Base-by-base conservation (phyloP, 2,797 vertebrate species). In the Austrolebias charrua region DNA sequence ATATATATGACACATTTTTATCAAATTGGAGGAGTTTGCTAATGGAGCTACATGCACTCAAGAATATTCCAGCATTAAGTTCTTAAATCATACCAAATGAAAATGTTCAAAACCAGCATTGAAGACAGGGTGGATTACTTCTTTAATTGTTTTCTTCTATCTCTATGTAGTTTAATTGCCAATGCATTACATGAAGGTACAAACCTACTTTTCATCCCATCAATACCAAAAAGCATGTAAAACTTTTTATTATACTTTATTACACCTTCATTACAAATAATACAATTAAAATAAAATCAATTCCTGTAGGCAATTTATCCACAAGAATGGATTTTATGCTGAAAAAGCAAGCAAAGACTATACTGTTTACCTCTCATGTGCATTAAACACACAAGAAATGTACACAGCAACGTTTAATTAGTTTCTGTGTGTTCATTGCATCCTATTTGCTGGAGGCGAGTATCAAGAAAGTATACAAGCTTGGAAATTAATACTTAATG, bases 401-500 rank as follows among this genome's bases (percentile, higher is more conserved):
- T 53, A 48, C 52, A 50, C 48, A 63, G 29, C 29, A 52, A 67
- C 16, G 15, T 42, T 52, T 75, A 2, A 78, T 86, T 76, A 79
- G 71, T 71, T 75, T 69, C 46, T 57, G 48, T 76, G 78, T 82
- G 51, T 66, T 80, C 24, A 14, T 64, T 28, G 59, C 63, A 53
- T 52, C 55, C 76, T 66, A 42, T 75, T 69, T 61, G 76, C 81
- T 76, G 12, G 11, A 78, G 78, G 81, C 69, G 75, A 77, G 80
- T 69, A 63, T 73, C 63, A 69, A 60, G 73, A 60, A 75, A 79
- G 43, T 51, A 76, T 60, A 75, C 60, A 72, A 73, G 56, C 10
- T 31, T 58, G 55, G 33, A 76, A 86, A 88, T 88, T 29, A 84
- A 85, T 65, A 55, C 14, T 71, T 80, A 79, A 88, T 79, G 81